Conservation (phyloP, 1,140 invertebrate species). For the Pseudomyrmex flavicornis region DNA sequence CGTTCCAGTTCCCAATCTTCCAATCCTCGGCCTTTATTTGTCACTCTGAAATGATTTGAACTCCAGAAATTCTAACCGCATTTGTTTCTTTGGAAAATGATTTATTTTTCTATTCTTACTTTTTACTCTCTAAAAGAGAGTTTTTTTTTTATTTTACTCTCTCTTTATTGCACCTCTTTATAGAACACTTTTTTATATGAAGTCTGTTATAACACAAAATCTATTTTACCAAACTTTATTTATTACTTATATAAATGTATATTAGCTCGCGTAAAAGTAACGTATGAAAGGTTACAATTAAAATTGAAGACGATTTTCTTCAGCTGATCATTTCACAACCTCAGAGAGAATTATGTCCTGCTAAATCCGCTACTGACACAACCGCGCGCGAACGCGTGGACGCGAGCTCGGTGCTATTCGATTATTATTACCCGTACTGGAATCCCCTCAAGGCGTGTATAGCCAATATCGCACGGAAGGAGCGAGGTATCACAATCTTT, state of each 20-base stretch:
- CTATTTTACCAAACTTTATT: no score
- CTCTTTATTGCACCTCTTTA: no score
- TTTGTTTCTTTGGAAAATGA: background rate
- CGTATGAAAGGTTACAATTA: background rate
- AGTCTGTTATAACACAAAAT: no score
- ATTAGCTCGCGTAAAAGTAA: background rate
- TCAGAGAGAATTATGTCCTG: background rate
- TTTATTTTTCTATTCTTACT: background rate
- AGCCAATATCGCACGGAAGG: conserved; percentile 13
- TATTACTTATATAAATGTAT: background rate
- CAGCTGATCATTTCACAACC: background rate
- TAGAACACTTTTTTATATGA: no score
- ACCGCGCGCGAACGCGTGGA: background rate
- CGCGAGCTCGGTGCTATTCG: conserved; percentile 23
- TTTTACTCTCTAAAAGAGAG: no score
- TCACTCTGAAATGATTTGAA: conserved; percentile 21
- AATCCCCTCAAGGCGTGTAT: conserved; percentile 19
- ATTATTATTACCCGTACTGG: conserved; percentile 60
- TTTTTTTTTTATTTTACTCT: no score
- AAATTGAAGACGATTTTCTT: background rate
- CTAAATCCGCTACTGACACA: background rate
- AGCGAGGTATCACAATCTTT: background rate
- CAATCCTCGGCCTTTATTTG: conserved; percentile 13
- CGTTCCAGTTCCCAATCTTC: background rate
- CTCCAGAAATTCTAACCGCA: background rate